Evolutionary conservation across 2,113 vertebrate species (phyloP), one percentile per base, ranked within the genome.

Genomic region (Gymnarchus niloticus): DNA sequence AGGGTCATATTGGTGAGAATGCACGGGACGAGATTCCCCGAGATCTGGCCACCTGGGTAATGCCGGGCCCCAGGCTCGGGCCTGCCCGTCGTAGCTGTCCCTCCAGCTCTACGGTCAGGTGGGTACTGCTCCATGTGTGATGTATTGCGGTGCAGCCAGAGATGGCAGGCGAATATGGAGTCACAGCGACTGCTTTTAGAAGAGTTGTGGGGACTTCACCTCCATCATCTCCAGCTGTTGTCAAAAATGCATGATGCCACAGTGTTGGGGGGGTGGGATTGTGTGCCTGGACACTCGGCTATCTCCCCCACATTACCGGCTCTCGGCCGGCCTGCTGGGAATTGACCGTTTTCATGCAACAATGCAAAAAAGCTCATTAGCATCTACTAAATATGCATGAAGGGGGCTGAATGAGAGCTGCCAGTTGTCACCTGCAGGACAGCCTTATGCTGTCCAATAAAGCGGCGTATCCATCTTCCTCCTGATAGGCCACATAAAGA

Each of bases 351-450:
- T 97, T 97, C 96, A 96, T 96, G 97, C 97, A 97, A 98, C 97
- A 96, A 99, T 98, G 97, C 97, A 98, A 98, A 98, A 95, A 94
- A 91, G 81, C 95, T 98, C 95, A 99, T 99, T 99, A 98, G 93
- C 98, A 99, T 99, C 96, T 92, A 91, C 96, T 99, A 98, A 99
- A 98, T 98, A 99, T 99, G 96, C 97, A 99, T 97, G 97, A 98
- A 96, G 96, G 96, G 96, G 97, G 95, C 92, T 94, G 95, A 94
- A 95, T 96, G 96, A 94, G 95, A 95, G 95, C 93, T 94, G 92
- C 94, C 94, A 95, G 94, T 95, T 95, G 93, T 95, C 96, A 96
- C 96, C 96, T 92, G 92, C 96, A 97, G 95, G 95, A 95, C 95
- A 96, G 96, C 97, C 97, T 97, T 96, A 97, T 97, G 92, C 95